Evolutionary conservation across 2,888 invertebrate genomes (phyloP), one percentile per base, ranked within the genome.

Genomic region (Exephanes ischioxanthus): DNA sequence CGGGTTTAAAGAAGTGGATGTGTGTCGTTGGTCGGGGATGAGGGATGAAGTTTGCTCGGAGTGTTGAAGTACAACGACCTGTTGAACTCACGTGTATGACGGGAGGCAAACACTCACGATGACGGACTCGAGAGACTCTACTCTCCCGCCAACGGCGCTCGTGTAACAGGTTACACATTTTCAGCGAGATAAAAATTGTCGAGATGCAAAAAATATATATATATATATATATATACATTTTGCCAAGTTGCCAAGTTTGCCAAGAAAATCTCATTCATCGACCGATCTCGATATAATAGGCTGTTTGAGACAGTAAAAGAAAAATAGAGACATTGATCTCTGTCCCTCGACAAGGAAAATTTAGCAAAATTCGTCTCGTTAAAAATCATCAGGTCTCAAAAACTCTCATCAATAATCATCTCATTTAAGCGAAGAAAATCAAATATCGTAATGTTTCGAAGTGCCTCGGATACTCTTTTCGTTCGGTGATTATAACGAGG

Each of bases 41-140:
- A 81, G 81, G 70, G 81, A 63, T 76, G 53, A 76, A 81, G 76
- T 81, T 71, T 53, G 19, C 45, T 45, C 51, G n/a, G 53, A 45
- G 48, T 14, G 45, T 6, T 37, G 76, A 63, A 66, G 37, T 53
- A 26, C 63, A 33, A 55, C 66, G 80, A 73, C 55, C 80, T 73
- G 80, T 73, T 80, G 73, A 66, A 73, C 67, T 67, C 55, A 58
- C 73, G 67, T 73, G 73, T 37, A 53, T 48, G 14, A 55, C 30
- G 26, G 30, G 63, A 16, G 63, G 33, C 63, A 63, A 63, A 63
- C 63, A 33, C 63, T 63, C 63, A 63, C 63, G 63, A 16, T 33
- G 63, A 63, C 63, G n/a, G 63, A 30, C 63, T 63, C 63, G 63
- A n/a, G 63, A 63, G 33, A 63, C 30, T 16, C 61, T 63, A 30